Evolutionary conservation across 2,113 vertebrate species (phyloP), one percentile per base, ranked within the genome.

Genomic region (Epinephelus fuscoguttatus): DNA sequence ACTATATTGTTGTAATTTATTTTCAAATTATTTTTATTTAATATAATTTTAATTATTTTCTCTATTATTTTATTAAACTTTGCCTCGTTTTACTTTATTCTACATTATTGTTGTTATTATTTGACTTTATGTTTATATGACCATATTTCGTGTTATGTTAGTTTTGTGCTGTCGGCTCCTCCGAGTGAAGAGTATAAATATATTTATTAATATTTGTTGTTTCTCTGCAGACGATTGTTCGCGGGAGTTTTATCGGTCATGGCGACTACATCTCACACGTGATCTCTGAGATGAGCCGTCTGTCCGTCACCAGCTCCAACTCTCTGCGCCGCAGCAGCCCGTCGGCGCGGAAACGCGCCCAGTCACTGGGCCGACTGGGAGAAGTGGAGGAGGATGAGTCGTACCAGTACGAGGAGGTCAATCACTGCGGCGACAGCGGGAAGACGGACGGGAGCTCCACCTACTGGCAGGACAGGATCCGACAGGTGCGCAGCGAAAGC

Each of bases 251-350:
- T 0, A 90, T 96, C 23, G 96, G 96, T 57, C 94, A 94, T 1
- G 97, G 96, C 3, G 97, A 97, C 57, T 97, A 97, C 78, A 97
- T 99, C 92, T 95, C 96, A 0, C 96, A 96, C 2, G 91, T 96
- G 64, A 96, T 98, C 82, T 96, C 94, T 0, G 96, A 98, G 81
- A 96, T 99, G 94, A 96, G 95, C 86, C 96, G 94, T 63, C 90
- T 98, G 52, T 97, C 97, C 0, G 96, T 96, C 90, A 96, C 93
- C 89, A 96, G 97, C 75, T 99, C 97, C 0, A 98, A 98, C 87
- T 98, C 98, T 1, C 93, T 98, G 23, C 93, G 97, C 3, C 95
- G 96, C 63, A 94, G 92, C 63, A 97, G 97, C 84, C 93, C 94
- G 2, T 96, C 94, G 60, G 64, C 91, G 42, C 95, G 97, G 78